Evolutionary conservation across 2,888 invertebrate species (phyloP).

Genomic region (Xylocampa areola): DNA sequence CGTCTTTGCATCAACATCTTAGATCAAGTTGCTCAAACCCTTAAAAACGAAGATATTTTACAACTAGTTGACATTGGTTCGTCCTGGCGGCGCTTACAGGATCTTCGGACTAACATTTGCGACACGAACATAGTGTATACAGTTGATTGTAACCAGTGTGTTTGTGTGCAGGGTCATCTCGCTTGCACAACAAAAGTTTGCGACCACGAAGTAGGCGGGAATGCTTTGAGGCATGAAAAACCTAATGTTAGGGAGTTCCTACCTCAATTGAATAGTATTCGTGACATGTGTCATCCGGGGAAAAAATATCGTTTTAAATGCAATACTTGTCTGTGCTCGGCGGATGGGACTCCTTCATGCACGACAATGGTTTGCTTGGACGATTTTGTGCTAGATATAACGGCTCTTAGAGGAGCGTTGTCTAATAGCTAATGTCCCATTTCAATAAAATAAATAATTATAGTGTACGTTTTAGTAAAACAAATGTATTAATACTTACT

Average conservation of each 20-base stretch:
- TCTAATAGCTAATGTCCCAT: conserved; percentile 12
- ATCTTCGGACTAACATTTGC: conserved; percentile 16
- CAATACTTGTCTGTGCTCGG: conserved; percentile 70
- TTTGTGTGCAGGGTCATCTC: conserved; percentile 50
- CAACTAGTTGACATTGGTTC: conserved; percentile 54
- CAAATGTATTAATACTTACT: no score
- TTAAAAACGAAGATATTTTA: conserved; percentile 49
- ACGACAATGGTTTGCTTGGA: conserved; percentile 72
- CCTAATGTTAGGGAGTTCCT: conserved; percentile 30
- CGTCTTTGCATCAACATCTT: conserved; percentile 64
- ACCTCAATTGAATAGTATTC: conserved; percentile 53
- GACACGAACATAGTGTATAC: conserved; percentile 37
- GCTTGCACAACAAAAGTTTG: conserved; percentile 61
- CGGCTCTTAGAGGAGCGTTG: conserved; percentile 37
- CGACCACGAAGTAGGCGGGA: no score
- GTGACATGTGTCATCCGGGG: conserved; percentile 63
- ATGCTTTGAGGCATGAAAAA: conserved; percentile 26
- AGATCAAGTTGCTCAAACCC: conserved; percentile 52
- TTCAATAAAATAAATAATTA: conserved; percentile 1
- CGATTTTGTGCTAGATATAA: conserved; percentile 54
- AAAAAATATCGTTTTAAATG: conserved; percentile 68
- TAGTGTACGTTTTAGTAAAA: no score
- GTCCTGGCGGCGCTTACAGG: conserved; percentile 37
- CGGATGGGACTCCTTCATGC: conserved; percentile 58
- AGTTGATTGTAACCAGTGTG: conserved; percentile 71